Conservation (phyloP, 1,140 invertebrate genomes). For the Tenebrio molitor region DNA sequence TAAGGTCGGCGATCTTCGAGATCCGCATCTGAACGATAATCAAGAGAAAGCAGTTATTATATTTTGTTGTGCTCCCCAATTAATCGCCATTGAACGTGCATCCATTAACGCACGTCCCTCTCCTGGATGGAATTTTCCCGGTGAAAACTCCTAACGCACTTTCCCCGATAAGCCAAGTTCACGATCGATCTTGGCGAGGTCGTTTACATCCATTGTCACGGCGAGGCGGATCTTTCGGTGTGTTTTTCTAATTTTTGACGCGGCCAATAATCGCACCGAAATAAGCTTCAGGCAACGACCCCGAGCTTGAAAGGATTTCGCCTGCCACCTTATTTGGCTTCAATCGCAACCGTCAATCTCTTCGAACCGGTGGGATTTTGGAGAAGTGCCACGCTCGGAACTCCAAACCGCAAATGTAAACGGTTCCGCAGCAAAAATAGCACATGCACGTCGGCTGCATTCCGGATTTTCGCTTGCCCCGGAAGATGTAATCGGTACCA, state of each 20-base stretch:
- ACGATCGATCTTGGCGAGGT: constrained; percentile 12
- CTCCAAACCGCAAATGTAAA: background rate
- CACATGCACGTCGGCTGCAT: background rate
- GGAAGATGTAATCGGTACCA: too few species aligned
- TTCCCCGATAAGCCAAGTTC: background rate
- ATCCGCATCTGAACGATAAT: constrained; percentile 9
- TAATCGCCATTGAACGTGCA: background rate
- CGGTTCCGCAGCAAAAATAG: background rate
- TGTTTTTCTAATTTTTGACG: constrained; percentile 10
- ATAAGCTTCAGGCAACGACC: constrained; percentile 14
- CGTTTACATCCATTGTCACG: constrained; percentile 6
- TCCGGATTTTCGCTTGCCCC: too few species aligned
- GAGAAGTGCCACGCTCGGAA: constrained; percentile 10
- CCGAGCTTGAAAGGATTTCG: background rate
- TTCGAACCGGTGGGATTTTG: background rate
- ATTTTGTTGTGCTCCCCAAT: constrained; percentile 3
- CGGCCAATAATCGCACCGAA: constrained; percentile 13
- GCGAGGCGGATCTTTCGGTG: background rate
- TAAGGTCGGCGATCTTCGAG: constrained; percentile 20
- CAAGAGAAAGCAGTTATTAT: constrained; percentile 33
- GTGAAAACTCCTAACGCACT: constrained; percentile 18
- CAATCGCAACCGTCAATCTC: constrained; percentile 17
- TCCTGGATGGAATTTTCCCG: constrained; percentile 1
- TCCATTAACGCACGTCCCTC: background rate
- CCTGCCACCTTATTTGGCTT: constrained; percentile 16